Evolutionary conservation across 2,888 invertebrate species (phyloP), one percentile per base, ranked within the genome.

Genomic region (Microchrysa polita): DNA sequence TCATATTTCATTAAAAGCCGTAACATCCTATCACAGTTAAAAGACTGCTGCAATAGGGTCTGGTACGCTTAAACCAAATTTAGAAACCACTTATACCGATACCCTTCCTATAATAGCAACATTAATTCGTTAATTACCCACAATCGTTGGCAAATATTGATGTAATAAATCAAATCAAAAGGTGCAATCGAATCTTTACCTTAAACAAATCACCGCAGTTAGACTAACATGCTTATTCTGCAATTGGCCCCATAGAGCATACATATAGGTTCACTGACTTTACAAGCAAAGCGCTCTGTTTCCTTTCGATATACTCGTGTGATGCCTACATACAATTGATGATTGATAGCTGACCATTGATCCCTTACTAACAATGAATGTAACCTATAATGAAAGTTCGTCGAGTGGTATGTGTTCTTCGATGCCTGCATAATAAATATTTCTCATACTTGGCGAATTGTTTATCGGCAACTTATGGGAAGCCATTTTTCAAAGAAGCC

Each of bases 391-490:
- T 27, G 52, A 18, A 55, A 55, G 42, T 57, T 69, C 18, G 14
- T 22, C 44, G 14, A 20, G 44, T 20, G 55, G 18, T 18, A n/a
- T n/a, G 14, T 42, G 61, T 57, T 48, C 12, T 12, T 53, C 23
- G n/a, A 14, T 52, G 9, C 27, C 23, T 34, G 69, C 27, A 69
- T 57, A 69, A 69, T 69, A 69, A 55, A 69, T 22, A 57, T 40
- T 69, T 22, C 40, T 40, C 52, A 57, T 55, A 69, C 69, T 69
- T 69, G 20, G 40, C 23, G 55, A 42, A 55, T 69, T 69, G 69
- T 44, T 69, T 69, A 69, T 69, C 69, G 69, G n/a, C 10, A 69
- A 69, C 69, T 69, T 69, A 69, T 69, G 55, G 69, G 57, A 55
- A 69, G 34, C 40, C 69, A 69, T 69, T 69, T 57, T 69, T 69